Base-by-base conservation (phyloP, 2,888 invertebrate species). In the Thecophora atra region DNA sequence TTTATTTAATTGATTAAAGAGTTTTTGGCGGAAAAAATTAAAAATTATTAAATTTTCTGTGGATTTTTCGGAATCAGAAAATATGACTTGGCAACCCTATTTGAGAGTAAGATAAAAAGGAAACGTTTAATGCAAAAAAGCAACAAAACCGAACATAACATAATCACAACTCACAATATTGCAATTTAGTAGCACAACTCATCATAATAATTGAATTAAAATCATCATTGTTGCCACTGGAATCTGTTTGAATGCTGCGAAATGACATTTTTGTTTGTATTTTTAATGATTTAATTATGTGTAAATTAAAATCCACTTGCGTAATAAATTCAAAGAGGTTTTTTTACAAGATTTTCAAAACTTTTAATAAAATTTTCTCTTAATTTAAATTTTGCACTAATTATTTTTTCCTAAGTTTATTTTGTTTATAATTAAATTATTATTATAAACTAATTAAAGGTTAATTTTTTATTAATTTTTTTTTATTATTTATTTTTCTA, bases 131-230 rank as follows among this genome's bases (percentile, higher is more conserved):
- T 17, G 17, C 47, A 47, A 47, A 17, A n/a, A n/a, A 15, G 17
- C 47, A 47, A 47, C 47, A 47, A 47, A 47, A 15, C n/a, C 6
- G 11, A n/a, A 0, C 47, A n/a, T n/a, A 47, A 47, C 2, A 47
- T 17, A n/a, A 47, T 37, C 37, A 47, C 2, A 51, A 63, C 70
- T 70, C 37, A 70, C 70, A 74, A 60, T 75, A 73, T 70, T 77
- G 77, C 72, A 77, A 74, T 75, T 75, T 76, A 70, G 74, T 76
- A 70, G 76, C 77, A 74, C 74, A 75, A 74, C 74, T 71, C 60
- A n/a, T n/a, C n/a, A 28, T 73, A 65, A 75, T 76, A 75, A 76
- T 76, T 74, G 75, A 74, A 76, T 76, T 74, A 72, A 76, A 74
- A 74, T 77, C 76, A 26, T 71, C 71, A 44, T 51, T 69, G 44